Percentiles rank a stretch among this genome's conserved stretches.
These are phyloP conservation scores for Trichopria drosophilae DNA, from an alignment of 2,888 invertebrate genomes.

Conservation along the genomic window DNA sequence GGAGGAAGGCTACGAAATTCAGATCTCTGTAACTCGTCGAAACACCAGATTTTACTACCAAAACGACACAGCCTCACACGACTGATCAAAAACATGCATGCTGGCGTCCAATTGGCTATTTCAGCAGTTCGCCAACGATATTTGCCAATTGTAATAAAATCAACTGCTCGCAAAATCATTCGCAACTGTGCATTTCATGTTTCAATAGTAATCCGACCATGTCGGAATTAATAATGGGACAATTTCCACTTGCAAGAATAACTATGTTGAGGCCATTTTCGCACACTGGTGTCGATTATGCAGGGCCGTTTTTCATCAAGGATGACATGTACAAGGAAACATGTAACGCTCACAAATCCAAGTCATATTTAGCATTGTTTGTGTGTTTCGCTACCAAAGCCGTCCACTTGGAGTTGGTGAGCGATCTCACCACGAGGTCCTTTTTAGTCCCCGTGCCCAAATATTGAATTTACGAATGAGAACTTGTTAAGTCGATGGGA, in stretches of 20 bases:
- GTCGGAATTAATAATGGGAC: conserved; percentile 24
- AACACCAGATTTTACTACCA: conserved; percentile 8
- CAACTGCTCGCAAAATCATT: conserved; percentile 19
- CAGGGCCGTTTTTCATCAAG: conserved; percentile 11
- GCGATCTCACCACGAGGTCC: too few relatives aligned
- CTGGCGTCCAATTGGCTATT: conserved; percentile 12
- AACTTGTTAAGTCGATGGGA: too few relatives aligned
- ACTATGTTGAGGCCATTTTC: conserved; percentile 32
- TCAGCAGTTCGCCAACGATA: conserved; percentile 9
- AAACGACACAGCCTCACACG: conserved; percentile 9
- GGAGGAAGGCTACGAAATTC: conserved; percentile 23
- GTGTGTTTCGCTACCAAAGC: conserved; percentile 9
- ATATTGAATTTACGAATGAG: too few relatives aligned
- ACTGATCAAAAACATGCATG: conserved; percentile 22
- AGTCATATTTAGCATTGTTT: too few relatives aligned
- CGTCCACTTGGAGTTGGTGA: conserved; percentile 5
- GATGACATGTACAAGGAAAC: conserved; percentile 13
- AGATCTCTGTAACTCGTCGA: too few relatives aligned
- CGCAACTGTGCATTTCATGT: conserved; percentile 25
- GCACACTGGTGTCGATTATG: conserved; percentile 28
- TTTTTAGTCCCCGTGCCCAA: too few relatives aligned
- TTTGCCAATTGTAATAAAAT: conserved; percentile 24
- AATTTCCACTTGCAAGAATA: conserved; percentile 31
- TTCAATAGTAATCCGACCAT: conserved; percentile 22
- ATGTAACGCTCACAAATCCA: conserved; percentile 8